Conservation (phyloP, 2,113 vertebrate species). For the Mustelus asterias region DNA sequence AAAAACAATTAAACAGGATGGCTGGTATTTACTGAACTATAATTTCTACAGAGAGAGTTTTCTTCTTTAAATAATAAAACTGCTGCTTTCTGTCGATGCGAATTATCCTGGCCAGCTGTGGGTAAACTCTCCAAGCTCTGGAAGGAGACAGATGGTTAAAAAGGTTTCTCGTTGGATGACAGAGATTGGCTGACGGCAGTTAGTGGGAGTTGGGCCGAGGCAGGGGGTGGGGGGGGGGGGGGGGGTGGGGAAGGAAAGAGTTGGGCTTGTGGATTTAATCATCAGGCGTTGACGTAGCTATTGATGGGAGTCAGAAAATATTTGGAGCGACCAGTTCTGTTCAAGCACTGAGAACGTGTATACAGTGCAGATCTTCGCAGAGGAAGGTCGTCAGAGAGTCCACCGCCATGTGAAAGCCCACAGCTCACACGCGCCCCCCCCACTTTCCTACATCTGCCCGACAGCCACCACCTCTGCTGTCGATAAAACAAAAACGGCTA, state of each 20-base stretch:
- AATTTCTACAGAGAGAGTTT: neutral
- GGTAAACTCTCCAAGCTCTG: neutral
- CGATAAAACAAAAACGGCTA: neutral
- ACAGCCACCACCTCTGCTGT: neutral
- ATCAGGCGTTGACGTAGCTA: neutral
- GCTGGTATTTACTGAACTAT: neutral
- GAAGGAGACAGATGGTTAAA: neutral
- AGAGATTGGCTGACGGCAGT: neutral
- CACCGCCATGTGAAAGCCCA: accelerated
- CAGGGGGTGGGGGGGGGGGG: too few species aligned
- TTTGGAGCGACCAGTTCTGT: neutral
- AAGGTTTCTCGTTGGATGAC: neutral
- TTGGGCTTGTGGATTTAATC: neutral
- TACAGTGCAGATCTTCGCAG: neutral
- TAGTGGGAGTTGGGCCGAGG: neutral
- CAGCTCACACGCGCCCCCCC: neutral
- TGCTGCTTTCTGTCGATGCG: neutral
- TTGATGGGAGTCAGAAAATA: neutral
- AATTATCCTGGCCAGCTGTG: neutral
- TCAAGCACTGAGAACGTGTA: neutral
- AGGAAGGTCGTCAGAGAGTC: neutral
- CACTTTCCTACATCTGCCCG: neutral
- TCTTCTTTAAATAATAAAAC: neutral
- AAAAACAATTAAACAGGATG: neutral
- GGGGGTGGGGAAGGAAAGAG: neutral